Percentiles rank a stretch among this genome's conserved stretches.
Evolutionary conservation across 2,888 invertebrate genomes (phyloP).

Genomic region (Herminia tarsipennalis): DNA sequence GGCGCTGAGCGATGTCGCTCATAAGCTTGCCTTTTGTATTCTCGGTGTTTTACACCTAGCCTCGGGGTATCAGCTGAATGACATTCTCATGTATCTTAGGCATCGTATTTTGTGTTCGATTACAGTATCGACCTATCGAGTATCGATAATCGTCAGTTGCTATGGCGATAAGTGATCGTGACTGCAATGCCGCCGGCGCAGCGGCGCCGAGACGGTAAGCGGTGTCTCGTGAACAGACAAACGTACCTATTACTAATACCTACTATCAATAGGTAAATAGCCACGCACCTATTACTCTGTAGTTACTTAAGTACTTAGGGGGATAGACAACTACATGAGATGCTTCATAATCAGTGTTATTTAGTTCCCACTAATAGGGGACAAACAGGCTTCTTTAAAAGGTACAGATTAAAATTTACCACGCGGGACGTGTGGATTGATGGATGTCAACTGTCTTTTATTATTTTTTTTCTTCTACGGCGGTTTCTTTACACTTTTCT

Average conservation of each 20-base stretch:
- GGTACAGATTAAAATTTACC: no score
- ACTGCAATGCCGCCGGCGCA: constrained; percentile 8
- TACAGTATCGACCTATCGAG: constrained; percentile 19
- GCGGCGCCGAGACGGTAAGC: not conserved
- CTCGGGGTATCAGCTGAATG: constrained; percentile 1
- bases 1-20: no score
- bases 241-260: not conserved
- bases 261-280: constrained; percentile 1
- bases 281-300: not conserved
- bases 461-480: no score
- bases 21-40: no score
- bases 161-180: constrained; percentile 33
- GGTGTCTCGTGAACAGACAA: constrained; percentile 2
- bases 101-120: constrained; percentile 21
- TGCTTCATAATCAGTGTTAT: no score
- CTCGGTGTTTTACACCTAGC: not conserved
- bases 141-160: constrained; percentile 37
- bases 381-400: no score
- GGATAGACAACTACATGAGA: no score
- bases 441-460: no score
- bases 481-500: no score
- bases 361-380: no score
- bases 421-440: no score
- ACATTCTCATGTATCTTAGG: constrained; percentile 11
- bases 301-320: no score